A percentile compares a stretch with the other conserved stretches of the same genome.
phyloP scores from a whole-genome alignment of 2,113 vertebrate species.

The Poecilia latipinna region DNA sequence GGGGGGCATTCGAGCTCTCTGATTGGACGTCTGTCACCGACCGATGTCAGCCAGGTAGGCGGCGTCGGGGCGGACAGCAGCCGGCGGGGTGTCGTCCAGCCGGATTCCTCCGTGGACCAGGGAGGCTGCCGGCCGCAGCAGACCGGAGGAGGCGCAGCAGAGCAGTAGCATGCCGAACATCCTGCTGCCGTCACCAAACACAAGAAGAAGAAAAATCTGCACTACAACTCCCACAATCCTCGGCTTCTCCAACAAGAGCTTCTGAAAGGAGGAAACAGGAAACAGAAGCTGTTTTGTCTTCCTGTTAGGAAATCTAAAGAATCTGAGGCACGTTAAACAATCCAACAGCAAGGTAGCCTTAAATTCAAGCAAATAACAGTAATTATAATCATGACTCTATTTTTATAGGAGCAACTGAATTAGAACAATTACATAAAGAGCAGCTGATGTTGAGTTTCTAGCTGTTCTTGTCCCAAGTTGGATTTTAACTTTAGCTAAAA shows the following conservation, averaged over 20 bases:
- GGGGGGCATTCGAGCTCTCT: not conserved
- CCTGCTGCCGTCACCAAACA: not conserved
- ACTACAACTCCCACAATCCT: constrained; percentile 36
- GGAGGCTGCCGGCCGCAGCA: constrained; percentile 59
- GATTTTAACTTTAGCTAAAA: no score
- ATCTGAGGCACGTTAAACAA: not conserved
- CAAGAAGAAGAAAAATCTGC: constrained; percentile 6
- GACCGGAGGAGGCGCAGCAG: constrained; percentile 61
- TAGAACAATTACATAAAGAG: no score
- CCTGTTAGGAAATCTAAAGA: not conserved
- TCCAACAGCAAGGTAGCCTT: no score
- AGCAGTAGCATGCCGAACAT: constrained; percentile 68
- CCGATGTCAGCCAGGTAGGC: constrained; percentile 64
- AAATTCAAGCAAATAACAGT: no score
- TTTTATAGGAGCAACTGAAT: no score
- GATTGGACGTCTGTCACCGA: constrained; percentile 46
- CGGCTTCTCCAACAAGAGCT: not conserved
- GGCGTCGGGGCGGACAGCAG: constrained; percentile 38
- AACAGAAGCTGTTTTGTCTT: not conserved
- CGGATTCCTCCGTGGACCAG: constrained; percentile 64
- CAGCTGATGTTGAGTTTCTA: no score
- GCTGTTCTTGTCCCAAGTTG: no score
- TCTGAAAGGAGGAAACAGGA: constrained; percentile 8
- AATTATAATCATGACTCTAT: no score
- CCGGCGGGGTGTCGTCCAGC: constrained; percentile 41